Conservation (phyloP, 2,888 invertebrate species). For the Trachelus stipa region DNA sequence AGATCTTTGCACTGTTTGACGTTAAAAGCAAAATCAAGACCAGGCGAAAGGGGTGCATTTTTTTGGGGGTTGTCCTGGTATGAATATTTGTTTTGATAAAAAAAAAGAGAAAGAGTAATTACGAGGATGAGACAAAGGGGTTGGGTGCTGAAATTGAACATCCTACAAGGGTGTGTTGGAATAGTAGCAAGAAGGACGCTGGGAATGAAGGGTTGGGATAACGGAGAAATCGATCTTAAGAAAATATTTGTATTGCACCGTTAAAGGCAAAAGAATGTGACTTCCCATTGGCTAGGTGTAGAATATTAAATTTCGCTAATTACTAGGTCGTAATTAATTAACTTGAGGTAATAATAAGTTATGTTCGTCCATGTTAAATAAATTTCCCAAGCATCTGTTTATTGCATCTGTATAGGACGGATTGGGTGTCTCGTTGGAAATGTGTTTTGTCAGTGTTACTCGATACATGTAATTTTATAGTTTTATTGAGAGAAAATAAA, state of each 20-base stretch:
- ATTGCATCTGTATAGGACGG: neutral
- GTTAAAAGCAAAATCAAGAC: no score
- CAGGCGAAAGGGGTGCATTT: neutral
- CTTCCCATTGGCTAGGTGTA: neutral
- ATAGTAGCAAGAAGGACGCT: neutral
- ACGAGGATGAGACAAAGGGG: neutral
- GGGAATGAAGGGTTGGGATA: neutral
- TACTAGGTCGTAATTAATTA: neutral
- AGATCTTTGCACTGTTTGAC: neutral
- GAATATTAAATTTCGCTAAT: neutral
- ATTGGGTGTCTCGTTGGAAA: neutral
- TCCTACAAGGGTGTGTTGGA: neutral
- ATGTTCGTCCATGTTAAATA: neutral
- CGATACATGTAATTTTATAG: neutral
- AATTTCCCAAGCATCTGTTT: neutral
- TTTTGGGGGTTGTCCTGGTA: neutral
- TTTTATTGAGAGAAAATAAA: neutral
- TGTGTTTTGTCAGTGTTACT: neutral
- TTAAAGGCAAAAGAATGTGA: neutral
- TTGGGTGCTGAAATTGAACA: neutral
- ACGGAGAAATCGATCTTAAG: conserved; percentile 3
- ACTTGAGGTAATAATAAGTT: neutral
- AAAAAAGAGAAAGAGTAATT: neutral
- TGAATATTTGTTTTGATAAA: neutral
- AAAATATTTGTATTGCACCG: neutral